Evolutionary conservation across 2,797 vertebrate species (phyloP).

Genomic region (Xenentodon cancila): DNA sequence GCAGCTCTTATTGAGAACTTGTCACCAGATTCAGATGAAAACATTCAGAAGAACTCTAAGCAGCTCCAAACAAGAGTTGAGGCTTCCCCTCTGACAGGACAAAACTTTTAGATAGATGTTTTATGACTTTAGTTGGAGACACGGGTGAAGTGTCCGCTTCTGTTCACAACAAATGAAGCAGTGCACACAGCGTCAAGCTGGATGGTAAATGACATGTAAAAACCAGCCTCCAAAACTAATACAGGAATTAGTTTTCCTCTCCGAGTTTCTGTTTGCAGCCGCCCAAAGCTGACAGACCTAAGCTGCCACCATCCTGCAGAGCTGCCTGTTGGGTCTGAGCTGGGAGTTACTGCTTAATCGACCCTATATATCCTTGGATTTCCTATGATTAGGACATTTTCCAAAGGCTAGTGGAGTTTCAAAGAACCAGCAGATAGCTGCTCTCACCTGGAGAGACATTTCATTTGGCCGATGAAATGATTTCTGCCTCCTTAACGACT

Average conservation of each 20-base stretch:
- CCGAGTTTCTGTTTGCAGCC: slow-evolving; percentile 26
- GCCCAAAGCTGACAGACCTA: slow-evolving; percentile 18
- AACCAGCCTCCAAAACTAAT: slow-evolving; percentile 30
- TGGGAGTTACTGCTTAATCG: background rate
- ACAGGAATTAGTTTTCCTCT: slow-evolving; percentile 10
- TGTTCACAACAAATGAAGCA: slow-evolving; percentile 69
- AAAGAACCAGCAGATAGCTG: slow-evolving; percentile 32
- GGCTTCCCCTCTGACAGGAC: slow-evolving; percentile 7
- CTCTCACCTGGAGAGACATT: slow-evolving; percentile 46
- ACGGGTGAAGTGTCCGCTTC: slow-evolving; percentile 16
- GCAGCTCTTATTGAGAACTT: too few relatives aligned
- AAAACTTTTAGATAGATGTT: slow-evolving; percentile 17
- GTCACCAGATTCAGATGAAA: slow-evolving; percentile 18
- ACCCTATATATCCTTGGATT: slow-evolving; percentile 21
- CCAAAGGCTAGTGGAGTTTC: slow-evolving; percentile 45
- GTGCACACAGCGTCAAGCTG: slow-evolving; percentile 39
- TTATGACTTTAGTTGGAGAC: slow-evolving; percentile 10
- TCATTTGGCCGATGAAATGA: slow-evolving; percentile 65
- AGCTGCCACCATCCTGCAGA: slow-evolving; percentile 9
- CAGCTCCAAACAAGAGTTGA: slow-evolving; percentile 1
- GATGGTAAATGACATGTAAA: slow-evolving; percentile 62
- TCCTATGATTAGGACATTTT: slow-evolving; percentile 38
- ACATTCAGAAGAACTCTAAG: slow-evolving; percentile 5
- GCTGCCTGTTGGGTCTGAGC: slow-evolving; percentile 12
- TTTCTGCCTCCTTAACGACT: slow-evolving; percentile 50